Conservation (phyloP, 2,797 vertebrate genomes). For the Enoplosus armatus region DNA sequence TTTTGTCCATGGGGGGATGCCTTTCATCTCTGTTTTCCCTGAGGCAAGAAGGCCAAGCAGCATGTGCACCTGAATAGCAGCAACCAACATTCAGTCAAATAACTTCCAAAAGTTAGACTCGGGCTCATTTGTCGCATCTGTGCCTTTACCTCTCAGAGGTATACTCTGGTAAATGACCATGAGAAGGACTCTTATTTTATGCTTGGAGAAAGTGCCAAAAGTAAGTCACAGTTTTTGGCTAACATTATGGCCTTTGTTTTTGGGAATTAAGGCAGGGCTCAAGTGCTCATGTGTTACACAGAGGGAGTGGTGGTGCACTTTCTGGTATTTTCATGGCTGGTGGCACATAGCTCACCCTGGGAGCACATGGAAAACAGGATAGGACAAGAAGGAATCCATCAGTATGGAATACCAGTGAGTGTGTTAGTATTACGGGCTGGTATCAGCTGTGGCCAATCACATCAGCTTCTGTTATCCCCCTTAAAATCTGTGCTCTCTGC, state of each 20-base stretch:
- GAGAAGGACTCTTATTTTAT: constrained; percentile 13
- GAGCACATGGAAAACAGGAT: constrained; percentile 4
- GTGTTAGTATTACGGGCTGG: neutral
- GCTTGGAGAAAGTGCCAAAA: constrained; percentile 4
- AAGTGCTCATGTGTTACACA: constrained; percentile 13
- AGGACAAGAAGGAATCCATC: neutral
- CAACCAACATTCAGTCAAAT: constrained; percentile 48
- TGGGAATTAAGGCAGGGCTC: constrained; percentile 3
- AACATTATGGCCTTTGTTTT: constrained; percentile 17
- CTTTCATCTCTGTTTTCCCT: constrained; percentile 69
- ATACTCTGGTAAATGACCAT: constrained; percentile 25
- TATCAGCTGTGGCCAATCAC: neutral
- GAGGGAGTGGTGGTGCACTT: constrained; percentile 7
- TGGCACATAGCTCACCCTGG: neutral
- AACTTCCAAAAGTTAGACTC: constrained; percentile 20
- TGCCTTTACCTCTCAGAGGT: neutral
- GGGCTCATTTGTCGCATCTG: constrained; percentile 16
- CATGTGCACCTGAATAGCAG: constrained; percentile 52
- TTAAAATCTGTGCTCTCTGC: neutral
- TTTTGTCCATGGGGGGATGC: constrained; percentile 61
- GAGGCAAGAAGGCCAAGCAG: constrained; percentile 56
- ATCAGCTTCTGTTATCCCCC: neutral
- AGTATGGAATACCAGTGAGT: neutral
- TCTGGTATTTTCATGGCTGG: constrained; percentile 7
- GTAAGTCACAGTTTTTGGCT: constrained; percentile 11